A percentile compares a stretch with the other conserved stretches of the same genome.
phyloP scores from a whole-genome alignment of 2,113 vertebrate species.

The Ursus arctos region DNA sequence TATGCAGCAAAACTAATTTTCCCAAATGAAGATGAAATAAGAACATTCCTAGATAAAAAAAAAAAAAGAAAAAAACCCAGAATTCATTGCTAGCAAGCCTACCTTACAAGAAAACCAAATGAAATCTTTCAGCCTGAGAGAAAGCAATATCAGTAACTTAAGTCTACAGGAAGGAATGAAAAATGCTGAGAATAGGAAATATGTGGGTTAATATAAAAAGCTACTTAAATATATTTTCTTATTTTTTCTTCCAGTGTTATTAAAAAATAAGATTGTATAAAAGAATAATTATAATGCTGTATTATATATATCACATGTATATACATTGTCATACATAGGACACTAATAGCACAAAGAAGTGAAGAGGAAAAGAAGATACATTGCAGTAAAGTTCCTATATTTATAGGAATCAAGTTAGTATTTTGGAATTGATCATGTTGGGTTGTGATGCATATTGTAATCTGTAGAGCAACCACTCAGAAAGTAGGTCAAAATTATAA shows the following conservation, averaged over 20 bases:
- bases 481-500: neutral
- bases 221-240: neutral
- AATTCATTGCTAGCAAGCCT: neutral
- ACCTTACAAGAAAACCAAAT: neutral
- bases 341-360: neutral
- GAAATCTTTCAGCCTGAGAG: neutral
- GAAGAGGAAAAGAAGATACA: neutral
- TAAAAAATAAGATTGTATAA: neutral
- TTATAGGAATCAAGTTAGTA: neutral
- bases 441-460: neutral
- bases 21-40: constrained; percentile 1
- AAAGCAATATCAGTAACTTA: neutral
- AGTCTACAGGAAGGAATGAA: neutral
- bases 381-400: neutral
- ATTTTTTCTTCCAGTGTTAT: neutral
- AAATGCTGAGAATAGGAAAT: neutral
- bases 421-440: neutral
- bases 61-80: neutral
- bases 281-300: neutral
- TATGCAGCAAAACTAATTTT: neutral
- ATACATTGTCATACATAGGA: neutral
- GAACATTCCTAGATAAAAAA: neutral
- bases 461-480: neutral
- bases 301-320: neutral
- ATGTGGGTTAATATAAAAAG: neutral